phyloP scores from a whole-genome alignment of 1,140 invertebrate species.

The Sarcophaga peregrina region DNA sequence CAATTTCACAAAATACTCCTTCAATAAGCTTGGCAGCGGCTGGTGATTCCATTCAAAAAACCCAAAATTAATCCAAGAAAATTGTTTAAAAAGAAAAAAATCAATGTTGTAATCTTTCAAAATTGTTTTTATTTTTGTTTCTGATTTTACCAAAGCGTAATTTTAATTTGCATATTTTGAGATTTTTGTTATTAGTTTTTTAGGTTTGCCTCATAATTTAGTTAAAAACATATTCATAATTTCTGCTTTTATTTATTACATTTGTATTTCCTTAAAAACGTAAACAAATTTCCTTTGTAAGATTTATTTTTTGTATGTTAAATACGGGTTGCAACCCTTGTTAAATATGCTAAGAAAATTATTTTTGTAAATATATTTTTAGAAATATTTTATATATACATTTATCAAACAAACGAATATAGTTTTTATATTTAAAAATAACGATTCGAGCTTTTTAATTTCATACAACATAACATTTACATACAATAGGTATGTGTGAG shows the following conservation, averaged over 20 bases:
- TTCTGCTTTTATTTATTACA: conserved; percentile 39
- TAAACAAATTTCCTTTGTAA: conserved; percentile 37
- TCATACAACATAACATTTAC: too few relatives aligned
- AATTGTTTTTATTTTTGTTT: conserved; percentile 27
- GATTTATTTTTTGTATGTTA: conserved; percentile 24
- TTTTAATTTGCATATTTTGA: conserved; percentile 9
- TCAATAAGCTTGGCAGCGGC: background rate
- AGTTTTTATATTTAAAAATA: conserved; percentile 5
- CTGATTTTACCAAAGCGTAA: background rate
- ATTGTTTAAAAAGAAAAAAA: too few relatives aligned
- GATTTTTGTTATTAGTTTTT: conserved; percentile 22
- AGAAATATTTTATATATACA: conserved; percentile 5
- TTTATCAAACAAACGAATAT: background rate
- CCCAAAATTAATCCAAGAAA: background rate
- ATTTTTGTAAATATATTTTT: conserved; percentile 17
- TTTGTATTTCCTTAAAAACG: conserved; percentile 25
- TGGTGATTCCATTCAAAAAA: background rate
- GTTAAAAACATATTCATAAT: background rate
- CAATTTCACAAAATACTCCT: conserved; percentile 6
- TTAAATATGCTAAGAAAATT: conserved; percentile 6
- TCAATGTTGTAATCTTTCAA: background rate
- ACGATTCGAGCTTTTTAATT: background rate
- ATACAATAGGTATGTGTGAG: too few relatives aligned
- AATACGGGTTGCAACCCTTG: background rate
- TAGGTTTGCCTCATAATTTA: conserved; percentile 20